Conservation (phyloP, 2,888 invertebrate species). For the Odontomyia ornata region DNA sequence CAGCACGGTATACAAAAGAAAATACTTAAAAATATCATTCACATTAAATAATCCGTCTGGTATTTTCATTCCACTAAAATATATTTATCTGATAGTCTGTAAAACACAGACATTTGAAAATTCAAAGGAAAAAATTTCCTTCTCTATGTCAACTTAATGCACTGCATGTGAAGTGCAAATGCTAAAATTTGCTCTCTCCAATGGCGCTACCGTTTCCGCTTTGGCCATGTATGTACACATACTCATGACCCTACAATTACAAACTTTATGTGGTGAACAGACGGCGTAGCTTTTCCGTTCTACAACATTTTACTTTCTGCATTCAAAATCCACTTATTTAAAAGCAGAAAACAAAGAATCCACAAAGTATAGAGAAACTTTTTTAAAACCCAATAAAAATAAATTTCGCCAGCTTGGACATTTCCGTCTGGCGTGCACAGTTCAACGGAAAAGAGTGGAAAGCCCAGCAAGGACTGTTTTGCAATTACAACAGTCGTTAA, state of each 20-base stretch:
- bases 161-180: too few relatives aligned
- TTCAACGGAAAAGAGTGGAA: slow-evolving; percentile 1
- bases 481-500: slow-evolving; percentile 47
- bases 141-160: too few relatives aligned
- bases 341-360: neutral
- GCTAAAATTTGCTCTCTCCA: too few relatives aligned
- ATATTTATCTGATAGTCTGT: too few relatives aligned
- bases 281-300: neutral
- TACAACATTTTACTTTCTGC: neutral
- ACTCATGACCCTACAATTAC: neutral
- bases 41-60: too few relatives aligned
- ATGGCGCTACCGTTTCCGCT: too few relatives aligned
- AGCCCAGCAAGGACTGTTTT: slow-evolving; percentile 30
- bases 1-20: too few relatives aligned
- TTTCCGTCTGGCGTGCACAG: slow-evolving; percentile 35
- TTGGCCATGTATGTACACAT: neutral
- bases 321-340: slow-evolving; percentile 2
- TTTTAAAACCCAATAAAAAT: slow-evolving; percentile 47
- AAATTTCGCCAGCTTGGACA: slow-evolving; percentile 47
- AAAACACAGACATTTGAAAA: too few relatives aligned
- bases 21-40: too few relatives aligned
- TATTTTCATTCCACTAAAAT: too few relatives aligned
- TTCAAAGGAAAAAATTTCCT: too few relatives aligned
- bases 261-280: too few relatives aligned
- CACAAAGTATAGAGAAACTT: neutral